Evolutionary conservation across 1,140 invertebrate genomes (phyloP), one percentile per base, ranked within the genome.

Genomic region (Zaprionus camerounensis): DNA sequence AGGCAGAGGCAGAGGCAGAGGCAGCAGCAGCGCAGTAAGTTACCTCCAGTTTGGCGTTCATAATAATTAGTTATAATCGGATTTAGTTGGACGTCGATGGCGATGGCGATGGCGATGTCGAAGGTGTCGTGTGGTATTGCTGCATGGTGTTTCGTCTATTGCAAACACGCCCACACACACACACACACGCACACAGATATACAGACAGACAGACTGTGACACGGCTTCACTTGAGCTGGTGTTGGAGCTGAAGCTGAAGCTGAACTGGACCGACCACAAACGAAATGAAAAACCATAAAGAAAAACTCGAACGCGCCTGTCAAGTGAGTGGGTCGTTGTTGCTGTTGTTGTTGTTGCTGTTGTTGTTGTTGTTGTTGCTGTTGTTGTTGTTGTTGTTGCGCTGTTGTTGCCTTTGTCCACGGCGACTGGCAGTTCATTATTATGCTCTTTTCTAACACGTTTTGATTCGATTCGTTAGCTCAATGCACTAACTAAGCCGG

Each of bases 21-120:
- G 20, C 24, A 41, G 22, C 61, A 46, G 6, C 28, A 24, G 28
- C 20, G 7, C 9, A 17, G 36, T 36, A 61, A 68, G 28, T 62
- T 44, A 36, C 56, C 75, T 68, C 46, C 62, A 71, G 53, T 65
- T 72, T 81, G 55, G 56, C 68, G 80, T 79, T 81, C 84, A 88
- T 77, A 84, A 88, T 88, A 88, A 88, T 88, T 88, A 88, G 84
- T 88, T 88, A 88, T 88, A 88, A 88, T 88, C 84, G 84, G 84
- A 88, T 88, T 88, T 88, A 68, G 81, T 88, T 78, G 56, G 78
- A 67, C 53, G 58, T 62, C 1, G 55, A 38, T 59, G 66, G 20
- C 66, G 44, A 62, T 62, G 68, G 22, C 36, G 68, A 38, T 62
- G 64, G 11, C 38, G 49, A 38, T 67, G 64, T 34, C 59, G 84